Evolutionary conservation across 2,888 invertebrate genomes (phyloP), one percentile per base, ranked within the genome.

Genomic region (Teleiodes luculella): DNA sequence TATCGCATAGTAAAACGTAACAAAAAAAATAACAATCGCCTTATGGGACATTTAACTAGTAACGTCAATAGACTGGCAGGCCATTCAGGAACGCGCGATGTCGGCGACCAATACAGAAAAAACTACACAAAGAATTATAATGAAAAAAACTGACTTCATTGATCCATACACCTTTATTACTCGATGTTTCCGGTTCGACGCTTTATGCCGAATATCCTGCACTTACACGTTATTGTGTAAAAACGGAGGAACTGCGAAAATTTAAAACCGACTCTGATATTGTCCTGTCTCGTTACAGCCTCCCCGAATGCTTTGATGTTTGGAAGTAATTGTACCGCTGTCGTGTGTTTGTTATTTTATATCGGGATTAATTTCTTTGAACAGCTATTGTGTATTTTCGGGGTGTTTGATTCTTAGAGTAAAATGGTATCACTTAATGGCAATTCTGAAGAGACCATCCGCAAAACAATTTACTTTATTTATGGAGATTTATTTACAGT

Each of bases 171-270:
- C 56, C 59, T 63, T 57, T 59, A 62, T 58, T 59, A 62, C 55
- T 64, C 63, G 64, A 66, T 65, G 68, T 74, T 71, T 76, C 76
- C 76, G 76, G 74, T 70, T 70, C 67, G 64, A 13, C 60, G 71
- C 74, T 56, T 74, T 74, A 72, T 70, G 52, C 56, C 50, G 50
- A 53, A 50, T 46, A 47, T 48, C 55, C 43, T 48, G 28, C 48
- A 48, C 55, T 30, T 46, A 31, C 48, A 58, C 43, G 51, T 62
- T 54, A 65, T 64, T 64, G 63, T 64, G 55, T 58, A 56, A 43
- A 52, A 57, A 56, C 54, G 56, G 65, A 68, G 67, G 70, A 68
- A 70, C 55, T 53, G 52, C 54, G 53, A 45, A 55, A 52, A 55
- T 55, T 54, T 35, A 54, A 56, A 61, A 60, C 60, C 62, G 61